A percentile compares a stretch with the other conserved stretches of the same genome.
These are phyloP conservation scores for Conchocele bisecta DNA, from an alignment of 2,888 invertebrate genomes.

Conservation along the genomic window DNA sequence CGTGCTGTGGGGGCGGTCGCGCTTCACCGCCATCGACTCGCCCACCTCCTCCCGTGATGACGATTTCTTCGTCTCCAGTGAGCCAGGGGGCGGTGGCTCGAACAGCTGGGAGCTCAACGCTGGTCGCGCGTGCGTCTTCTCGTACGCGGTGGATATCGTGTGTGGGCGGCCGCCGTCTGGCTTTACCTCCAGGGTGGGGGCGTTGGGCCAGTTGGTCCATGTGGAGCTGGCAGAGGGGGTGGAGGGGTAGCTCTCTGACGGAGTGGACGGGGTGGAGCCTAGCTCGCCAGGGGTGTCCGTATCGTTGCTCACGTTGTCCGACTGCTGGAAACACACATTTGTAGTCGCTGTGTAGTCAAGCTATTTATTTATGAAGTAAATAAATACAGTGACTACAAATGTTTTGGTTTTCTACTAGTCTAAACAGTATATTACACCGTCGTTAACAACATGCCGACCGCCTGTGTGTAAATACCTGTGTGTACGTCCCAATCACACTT, in stretches of 20 bases:
- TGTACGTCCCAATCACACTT: no score
- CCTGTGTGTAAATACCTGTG: no score
- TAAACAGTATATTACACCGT: no score
- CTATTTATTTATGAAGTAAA: no score
- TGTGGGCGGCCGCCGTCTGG: constrained; percentile 89
- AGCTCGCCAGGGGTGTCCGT: constrained; percentile 67
- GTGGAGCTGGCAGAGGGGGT: constrained; percentile 81
- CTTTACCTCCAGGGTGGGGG: constrained; percentile 65
- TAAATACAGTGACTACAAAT: no score
- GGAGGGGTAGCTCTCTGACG: constrained; percentile 83
- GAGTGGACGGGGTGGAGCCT: constrained; percentile 83
- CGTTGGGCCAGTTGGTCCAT: constrained; percentile 81
- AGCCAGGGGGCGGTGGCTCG: constrained; percentile 87
- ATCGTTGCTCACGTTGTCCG: constrained; percentile 61
- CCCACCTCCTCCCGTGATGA: constrained; percentile 37
- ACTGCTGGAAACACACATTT: constrained; percentile 45
- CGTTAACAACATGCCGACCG: no score
- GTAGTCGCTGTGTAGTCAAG: no score
- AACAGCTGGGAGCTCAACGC: constrained; percentile 94
- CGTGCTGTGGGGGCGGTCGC: constrained; percentile 64
- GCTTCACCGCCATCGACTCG: constrained; percentile 50
- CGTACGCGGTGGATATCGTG: constrained; percentile 96
- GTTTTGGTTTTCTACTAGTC: no score
- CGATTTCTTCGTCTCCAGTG: constrained; percentile 48
- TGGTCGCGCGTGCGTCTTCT: constrained; percentile 90